Base-by-base conservation (phyloP, 2,888 invertebrate genomes). In the Diplolepis rosae region DNA sequence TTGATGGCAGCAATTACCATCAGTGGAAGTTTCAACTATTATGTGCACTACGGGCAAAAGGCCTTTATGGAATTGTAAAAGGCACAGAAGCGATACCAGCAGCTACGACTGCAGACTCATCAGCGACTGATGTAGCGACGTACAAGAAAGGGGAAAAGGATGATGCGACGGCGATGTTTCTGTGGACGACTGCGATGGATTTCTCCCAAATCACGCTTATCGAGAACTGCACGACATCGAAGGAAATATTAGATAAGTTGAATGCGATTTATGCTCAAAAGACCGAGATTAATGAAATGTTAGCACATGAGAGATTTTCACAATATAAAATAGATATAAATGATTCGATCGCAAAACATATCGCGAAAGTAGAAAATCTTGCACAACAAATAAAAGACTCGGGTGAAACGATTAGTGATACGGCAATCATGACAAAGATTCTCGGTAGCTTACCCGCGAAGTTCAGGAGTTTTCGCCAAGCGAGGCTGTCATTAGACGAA, bases 361-460 rank as follows among this genome's bases (percentile, higher is more conserved):
- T 72, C 24, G 66, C 72, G 4, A 72, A 70, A 52, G n/a, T 71
- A 1, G 66, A 65, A 45, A 74, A 70, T 67, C 15, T 75, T 4
- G 72, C 68, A 4, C 48, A 42, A 22, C 54, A 50, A 50, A 22
- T 75, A n/a, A 67, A 61, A 42, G 70, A 73, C 30, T 18, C 61
- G 4, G 66, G 61, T 24, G 68, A 76, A 56, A 50, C 30, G 22
- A 32, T 65, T 15, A 73, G 73, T 15, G 68, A 73, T 13, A 68
- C 70, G 9, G 70, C 73, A 32, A 67, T 73, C 11, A 73, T 73
- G 72, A 73, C 69, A 27, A 73, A 73, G 50, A 73, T 73, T n/a
- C 52, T 70, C 2, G 66, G 51, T 24, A 70, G 51, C 13, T 32
- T 73, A n/a, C 68, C 73, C 7, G 35, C 35, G 15, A 73, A 73